Conservation (phyloP, 2,888 invertebrate species). For the Sinodicranocentrus sp. region DNA sequence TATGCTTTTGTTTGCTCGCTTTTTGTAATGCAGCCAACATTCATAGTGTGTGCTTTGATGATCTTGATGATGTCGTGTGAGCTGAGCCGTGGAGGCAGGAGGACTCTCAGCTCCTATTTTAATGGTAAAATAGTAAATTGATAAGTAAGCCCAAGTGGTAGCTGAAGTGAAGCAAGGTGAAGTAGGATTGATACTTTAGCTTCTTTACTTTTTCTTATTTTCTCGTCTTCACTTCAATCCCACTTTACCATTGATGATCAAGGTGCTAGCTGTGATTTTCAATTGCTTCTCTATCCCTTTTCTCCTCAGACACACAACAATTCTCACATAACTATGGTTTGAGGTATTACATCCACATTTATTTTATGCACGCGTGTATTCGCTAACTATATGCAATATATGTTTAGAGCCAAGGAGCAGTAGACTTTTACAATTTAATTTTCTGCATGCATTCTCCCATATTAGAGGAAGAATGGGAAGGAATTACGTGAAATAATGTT, state of each 20-base stretch:
- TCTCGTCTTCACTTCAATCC: background rate
- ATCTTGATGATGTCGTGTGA: constrained; percentile 25
- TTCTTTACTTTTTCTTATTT: constrained; percentile 3
- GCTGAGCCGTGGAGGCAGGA: constrained; percentile 34
- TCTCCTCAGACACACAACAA: background rate
- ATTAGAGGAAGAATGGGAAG: background rate
- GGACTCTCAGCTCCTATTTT: constrained; percentile 9
- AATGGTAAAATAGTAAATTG: constrained; percentile 9
- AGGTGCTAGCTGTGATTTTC: background rate
- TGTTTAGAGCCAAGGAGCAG: background rate
- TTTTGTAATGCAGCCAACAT: background rate
- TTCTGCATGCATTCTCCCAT: background rate
- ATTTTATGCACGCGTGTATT: too few species aligned
- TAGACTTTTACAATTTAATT: constrained; percentile 12
- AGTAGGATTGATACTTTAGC: constrained; percentile 15
- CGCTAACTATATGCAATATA: background rate
- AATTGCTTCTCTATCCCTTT: background rate
- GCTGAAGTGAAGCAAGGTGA: constrained; percentile 15
- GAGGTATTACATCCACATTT: too few species aligned
- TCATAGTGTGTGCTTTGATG: background rate
- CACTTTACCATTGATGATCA: constrained; percentile 8
- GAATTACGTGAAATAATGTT: constrained; percentile 11
- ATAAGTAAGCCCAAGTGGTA: background rate
- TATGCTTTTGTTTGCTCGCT: background rate
- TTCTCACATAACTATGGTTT: too few species aligned